Base-by-base conservation (phyloP, 2,888 invertebrate species). In the Poecilobothrus nobilitatus region DNA sequence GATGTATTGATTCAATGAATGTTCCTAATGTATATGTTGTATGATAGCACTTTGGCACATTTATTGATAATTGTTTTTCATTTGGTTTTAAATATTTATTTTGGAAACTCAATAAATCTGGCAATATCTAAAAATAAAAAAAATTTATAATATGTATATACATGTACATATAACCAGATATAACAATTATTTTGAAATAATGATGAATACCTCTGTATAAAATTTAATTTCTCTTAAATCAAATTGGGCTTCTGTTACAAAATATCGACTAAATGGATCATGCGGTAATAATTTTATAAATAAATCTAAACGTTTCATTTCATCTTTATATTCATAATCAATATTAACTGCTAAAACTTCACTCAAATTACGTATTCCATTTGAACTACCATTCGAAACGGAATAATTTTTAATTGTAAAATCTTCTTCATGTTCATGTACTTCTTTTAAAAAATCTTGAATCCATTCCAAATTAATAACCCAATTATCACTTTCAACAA, bases 241-340 rank as follows among this genome's bases (percentile, higher is more conserved):
- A 78, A 92, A 92, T 78, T 91, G 91, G 1, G 91, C 91, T 78
- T 91, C 91, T 33, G 90, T 91, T 70, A 92, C 91, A 79, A 91
- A 91, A 73, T 89, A 88, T 68, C 91, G 84, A 71, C 89, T 90
- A 80, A 91, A 91, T 0, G 91, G 91, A 78, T 92, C 91, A 74
- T 89, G 86, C 0, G 92, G 92, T 37, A 91, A 85, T 66, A 91
- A 83, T 79, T 92, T 92, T 71, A 91, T 88, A 73, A 92, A 88
- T 67, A 92, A 79, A 81, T 85, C 71, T 82, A 76, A 68, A 79
- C 78, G 75, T 79, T 78, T 71, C 66, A 72, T 67, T 27, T 77
- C 76, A 44, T 78, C 75, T 68, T 77, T 80, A 64, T 82, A 76
- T 74, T 84, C 84, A 75, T 90, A 91, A 74, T 86, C 86, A 34